Conservation (phyloP, 2,797 vertebrate genomes). For the Tragelaphus eurycerus region DNA sequence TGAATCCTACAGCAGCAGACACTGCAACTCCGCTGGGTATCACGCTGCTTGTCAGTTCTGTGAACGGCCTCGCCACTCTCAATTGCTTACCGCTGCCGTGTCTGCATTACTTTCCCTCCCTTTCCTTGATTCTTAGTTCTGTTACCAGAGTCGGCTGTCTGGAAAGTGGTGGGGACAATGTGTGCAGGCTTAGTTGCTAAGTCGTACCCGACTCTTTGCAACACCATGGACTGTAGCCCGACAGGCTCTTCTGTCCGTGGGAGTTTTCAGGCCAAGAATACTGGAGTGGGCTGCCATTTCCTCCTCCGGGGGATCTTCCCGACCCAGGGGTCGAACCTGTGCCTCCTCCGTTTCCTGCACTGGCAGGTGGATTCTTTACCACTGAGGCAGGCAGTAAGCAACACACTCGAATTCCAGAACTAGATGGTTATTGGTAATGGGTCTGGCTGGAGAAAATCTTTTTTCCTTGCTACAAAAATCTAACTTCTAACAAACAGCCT, state of each 20-base stretch:
- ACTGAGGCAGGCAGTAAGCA: not conserved
- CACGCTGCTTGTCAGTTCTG: not conserved
- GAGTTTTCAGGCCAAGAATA: not conserved
- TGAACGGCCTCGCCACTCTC: not conserved
- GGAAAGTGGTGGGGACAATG: not conserved
- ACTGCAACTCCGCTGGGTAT: not conserved
- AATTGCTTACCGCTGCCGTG: not conserved
- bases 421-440: not conserved
- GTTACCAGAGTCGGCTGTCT: not conserved
- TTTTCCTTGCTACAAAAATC: constrained; percentile 47
- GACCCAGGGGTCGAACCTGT: not conserved
- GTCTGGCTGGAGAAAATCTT: constrained; percentile 6
- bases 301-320: not conserved
- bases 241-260: not conserved
- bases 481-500: constrained; percentile 58
- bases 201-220: not conserved
- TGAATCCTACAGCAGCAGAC: constrained; percentile 15
- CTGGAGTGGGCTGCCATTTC: not conserved
- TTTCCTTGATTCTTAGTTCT: not conserved
- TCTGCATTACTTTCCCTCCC: not conserved
- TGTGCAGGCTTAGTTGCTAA: not conserved
- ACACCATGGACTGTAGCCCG: not conserved
- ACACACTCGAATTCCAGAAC: not conserved
- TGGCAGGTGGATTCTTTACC: not conserved
- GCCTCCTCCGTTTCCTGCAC: not conserved